Conservation (phyloP, 2,113 vertebrate species). For the Mustela nigripes region DNA sequence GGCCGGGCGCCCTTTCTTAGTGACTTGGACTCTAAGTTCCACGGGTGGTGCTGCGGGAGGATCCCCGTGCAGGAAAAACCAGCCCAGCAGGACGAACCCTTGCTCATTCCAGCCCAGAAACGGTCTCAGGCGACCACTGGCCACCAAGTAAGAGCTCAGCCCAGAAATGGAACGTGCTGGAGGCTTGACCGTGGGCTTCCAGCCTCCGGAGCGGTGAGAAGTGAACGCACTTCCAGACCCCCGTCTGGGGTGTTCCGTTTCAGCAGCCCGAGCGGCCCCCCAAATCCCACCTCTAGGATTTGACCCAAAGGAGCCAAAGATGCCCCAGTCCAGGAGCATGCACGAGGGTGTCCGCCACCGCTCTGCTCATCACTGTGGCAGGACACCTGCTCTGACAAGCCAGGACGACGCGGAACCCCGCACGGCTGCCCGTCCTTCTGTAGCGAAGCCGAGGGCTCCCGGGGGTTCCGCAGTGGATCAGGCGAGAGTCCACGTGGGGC, state of each 20-base stretch:
- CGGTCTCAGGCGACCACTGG: neutral
- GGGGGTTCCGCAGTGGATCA: neutral
- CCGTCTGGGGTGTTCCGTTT: neutral
- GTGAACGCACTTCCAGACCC: no score
- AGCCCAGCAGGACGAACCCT: neutral
- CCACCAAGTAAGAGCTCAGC: neutral
- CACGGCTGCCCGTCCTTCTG: rapidly evolving
- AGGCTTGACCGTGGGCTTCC: neutral
- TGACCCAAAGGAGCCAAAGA: neutral
- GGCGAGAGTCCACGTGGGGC: rapidly evolving
- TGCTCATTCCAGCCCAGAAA: neutral
- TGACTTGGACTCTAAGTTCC: no score
- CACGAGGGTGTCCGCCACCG: rapidly evolving
- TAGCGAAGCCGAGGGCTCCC: neutral
- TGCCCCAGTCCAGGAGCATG: rapidly evolving
- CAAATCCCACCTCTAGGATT: no score
- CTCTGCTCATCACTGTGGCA: rapidly evolving
- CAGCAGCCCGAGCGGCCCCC: neutral
- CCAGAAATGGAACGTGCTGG: neutral
- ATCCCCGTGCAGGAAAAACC: rapidly evolving
- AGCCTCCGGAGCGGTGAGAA: neutral
- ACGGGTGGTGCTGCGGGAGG: neutral
- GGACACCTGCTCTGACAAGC: rapidly evolving
- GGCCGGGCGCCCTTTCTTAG: neutral
- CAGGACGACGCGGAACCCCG: rapidly evolving